Evolutionary conservation across 2,888 invertebrate species (phyloP), one percentile per base, ranked within the genome.

Genomic region (Cephus sareptanus): DNA sequence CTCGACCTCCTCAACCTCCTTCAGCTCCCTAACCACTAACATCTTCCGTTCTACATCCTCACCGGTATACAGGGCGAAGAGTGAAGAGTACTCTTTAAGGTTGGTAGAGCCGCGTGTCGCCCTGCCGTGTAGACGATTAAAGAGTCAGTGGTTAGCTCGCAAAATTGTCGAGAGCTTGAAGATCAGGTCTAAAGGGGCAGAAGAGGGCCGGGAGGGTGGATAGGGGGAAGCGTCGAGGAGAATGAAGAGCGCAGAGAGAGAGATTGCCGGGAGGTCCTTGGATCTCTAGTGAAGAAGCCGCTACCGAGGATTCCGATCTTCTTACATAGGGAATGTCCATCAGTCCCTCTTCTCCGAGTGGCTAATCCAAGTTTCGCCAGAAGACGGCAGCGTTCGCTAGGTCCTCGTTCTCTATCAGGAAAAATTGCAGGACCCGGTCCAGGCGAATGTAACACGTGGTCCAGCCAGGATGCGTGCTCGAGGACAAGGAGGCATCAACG

Each of bases 401-500:
- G 9, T 23, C 23, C 1, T 9, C 23, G 9, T 56, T 56, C 56
- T 56, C 56, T 56, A 56, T 2, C 56, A 56, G 23, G 56, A 71
- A 71, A 34, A 31, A 15, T 71, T 15, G 73, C 34, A 75, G 33
- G 56, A 56, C n/a, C 33, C 6, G 33, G 75, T 11, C 31, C 40
- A 75, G 75, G 34, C 37, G 37, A 75, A 56, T 34, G 11, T 4
- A 84, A 85, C 85, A 85, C 84, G 84, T 80, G 83, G 84, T 79
- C 79, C 82, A 81, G 83, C 82, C 75, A 68, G 69, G 76, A 69
- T 69, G 85, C 76, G 69, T 70, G 76, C 76, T 68, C 31, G 33
- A 69, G 23, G 83, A 86, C 85, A 83, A 82, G 83, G 71, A 31
- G 71, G 85, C 82, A 85, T 84, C 84, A 87, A 82, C 78, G 76